Percentiles rank a stretch among this genome's conserved stretches.
Evolutionary conservation across 2,113 vertebrate genomes (phyloP).

Genomic region (Nicator chloris): DNA sequence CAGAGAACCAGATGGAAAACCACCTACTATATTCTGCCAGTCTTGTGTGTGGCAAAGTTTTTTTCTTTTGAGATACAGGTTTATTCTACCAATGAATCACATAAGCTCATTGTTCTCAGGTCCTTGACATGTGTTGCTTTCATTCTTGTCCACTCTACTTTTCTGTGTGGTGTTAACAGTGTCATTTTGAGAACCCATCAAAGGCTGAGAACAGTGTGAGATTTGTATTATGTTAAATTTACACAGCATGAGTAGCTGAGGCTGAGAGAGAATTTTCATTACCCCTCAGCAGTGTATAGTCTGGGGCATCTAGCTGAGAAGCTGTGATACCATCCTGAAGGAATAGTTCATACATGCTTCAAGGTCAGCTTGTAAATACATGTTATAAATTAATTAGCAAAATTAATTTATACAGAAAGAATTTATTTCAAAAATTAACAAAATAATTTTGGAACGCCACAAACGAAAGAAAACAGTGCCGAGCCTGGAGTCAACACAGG

Average conservation of each 20-base stretch:
- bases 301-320: background rate
- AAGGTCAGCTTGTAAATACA: background rate
- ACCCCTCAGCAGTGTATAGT: background rate
- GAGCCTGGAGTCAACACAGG: no score
- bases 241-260: background rate
- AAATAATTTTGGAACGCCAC: no score
- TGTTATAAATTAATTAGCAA: no score
- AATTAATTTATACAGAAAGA: no score
- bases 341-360: background rate
- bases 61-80: background rate
- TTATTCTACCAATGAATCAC: background rate
- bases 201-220: background rate
- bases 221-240: background rate
- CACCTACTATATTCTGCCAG: background rate
- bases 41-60: background rate
- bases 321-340: background rate
- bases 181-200: background rate
- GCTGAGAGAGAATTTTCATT: slow-evolving; percentile 4
- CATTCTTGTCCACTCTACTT: background rate
- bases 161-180: background rate
- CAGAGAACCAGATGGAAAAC: background rate
- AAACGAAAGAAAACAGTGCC: no score
- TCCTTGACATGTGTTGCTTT: background rate
- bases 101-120: background rate
- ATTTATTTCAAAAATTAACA: no score